A percentile compares a stretch with the other conserved stretches of the same genome.
Evolutionary conservation across 2,888 invertebrate species (phyloP).

Genomic region (Cetonia aurata): DNA sequence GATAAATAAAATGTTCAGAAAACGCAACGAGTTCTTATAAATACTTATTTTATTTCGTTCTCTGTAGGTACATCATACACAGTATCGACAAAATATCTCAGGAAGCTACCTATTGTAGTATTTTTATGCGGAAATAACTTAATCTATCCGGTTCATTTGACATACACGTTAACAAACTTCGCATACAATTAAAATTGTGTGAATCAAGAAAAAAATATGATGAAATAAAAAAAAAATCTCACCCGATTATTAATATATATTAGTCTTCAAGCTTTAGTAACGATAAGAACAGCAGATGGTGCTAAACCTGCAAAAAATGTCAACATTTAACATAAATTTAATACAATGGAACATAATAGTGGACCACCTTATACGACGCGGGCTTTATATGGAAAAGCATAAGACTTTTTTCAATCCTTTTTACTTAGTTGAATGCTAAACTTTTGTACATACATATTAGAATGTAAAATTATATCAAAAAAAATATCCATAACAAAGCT

Average conservation of each 20-base stretch:
- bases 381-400: no score
- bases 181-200: slow-evolving; percentile 17
- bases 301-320: slow-evolving; percentile 76
- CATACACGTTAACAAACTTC: slow-evolving; percentile 11
- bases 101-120: slow-evolving; percentile 18
- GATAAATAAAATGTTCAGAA: slow-evolving; percentile 27
- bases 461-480: no score
- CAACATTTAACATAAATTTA: not conserved
- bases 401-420: no score
- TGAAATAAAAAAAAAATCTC: slow-evolving; percentile 35
- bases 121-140: slow-evolving; percentile 13
- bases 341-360: not conserved
- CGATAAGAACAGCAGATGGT: slow-evolving; percentile 86
- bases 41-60: slow-evolving; percentile 27
- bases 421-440: no score
- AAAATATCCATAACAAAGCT: no score
- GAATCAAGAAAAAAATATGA: slow-evolving; percentile 15
- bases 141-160: not conserved
- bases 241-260: slow-evolving; percentile 38
- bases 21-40: slow-evolving; percentile 23
- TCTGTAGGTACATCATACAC: not conserved
- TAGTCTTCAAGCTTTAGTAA: slow-evolving; percentile 71
- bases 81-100: slow-evolving; percentile 27
- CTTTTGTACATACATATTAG: no score
- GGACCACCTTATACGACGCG: no score